Conservation (phyloP, 2,888 invertebrate species). For the Tubulanus polymorphus region DNA sequence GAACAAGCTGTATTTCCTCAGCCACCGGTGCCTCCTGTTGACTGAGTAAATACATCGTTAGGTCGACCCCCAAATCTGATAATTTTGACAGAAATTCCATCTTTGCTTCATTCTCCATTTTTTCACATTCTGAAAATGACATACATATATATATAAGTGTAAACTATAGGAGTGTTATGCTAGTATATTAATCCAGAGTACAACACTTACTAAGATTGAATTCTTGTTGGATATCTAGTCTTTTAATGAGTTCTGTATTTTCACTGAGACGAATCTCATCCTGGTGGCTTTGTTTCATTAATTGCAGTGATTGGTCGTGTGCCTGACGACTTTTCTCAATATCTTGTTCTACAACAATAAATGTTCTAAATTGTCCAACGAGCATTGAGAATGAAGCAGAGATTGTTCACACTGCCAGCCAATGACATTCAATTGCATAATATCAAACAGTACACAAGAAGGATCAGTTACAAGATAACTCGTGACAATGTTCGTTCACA, state of each 20-base stretch:
- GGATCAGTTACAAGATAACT: too few relatives aligned
- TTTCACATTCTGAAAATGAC: constrained; percentile 23
- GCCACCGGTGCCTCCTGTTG: constrained; percentile 19
- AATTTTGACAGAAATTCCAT: constrained; percentile 26
- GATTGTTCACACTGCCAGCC: neutral
- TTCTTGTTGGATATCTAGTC: too few relatives aligned
- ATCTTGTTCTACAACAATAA: constrained; percentile 27
- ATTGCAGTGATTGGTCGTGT: constrained; percentile 30
- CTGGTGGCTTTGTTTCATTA: constrained; percentile 21
- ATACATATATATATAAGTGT: too few relatives aligned
- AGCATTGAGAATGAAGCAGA: too few relatives aligned
- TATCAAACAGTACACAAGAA: neutral
- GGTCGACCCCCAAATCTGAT: constrained; percentile 28
- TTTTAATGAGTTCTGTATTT: too few relatives aligned
- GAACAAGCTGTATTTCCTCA: constrained; percentile 11
- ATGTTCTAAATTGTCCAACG: neutral
- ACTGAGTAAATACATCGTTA: constrained; percentile 31
- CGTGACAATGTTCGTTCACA: constrained; percentile 2
- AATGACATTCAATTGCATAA: neutral
- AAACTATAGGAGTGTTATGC: too few relatives aligned
- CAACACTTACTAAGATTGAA: too few relatives aligned
- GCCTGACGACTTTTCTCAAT: constrained; percentile 31
- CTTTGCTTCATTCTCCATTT: constrained; percentile 23
- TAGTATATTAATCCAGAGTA: too few relatives aligned
- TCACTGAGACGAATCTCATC: too few relatives aligned